Base-by-base conservation (phyloP, 53 echinoderm and acorn worm genomes). In the Patiria pectinifera region DNA sequence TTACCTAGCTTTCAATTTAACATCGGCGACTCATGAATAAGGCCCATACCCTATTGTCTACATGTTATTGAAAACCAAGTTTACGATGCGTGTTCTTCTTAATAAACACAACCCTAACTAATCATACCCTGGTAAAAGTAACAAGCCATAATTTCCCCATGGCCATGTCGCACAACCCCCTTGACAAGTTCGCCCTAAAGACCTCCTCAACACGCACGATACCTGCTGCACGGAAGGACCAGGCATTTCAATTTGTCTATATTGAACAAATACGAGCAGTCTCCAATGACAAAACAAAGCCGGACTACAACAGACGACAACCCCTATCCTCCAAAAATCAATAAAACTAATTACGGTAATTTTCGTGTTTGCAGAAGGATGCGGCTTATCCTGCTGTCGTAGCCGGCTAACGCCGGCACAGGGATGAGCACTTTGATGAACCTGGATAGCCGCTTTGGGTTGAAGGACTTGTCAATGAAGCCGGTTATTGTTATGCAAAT, bases 401-500 rank as follows among this genome's bases (percentile, higher is more conserved):
- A 45, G 21, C 81, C 21, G 23, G 58, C 21, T 43, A 80, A 82
- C 13, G 44, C 80, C 80, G 1, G 12, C 43, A 59, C 21, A 2
- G 46, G n/a, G 24, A 71, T 86, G 74, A 49, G 26, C 86, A 74
- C 71, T 74, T 21, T 5, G 48, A 23, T 25, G 53, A 86, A 49
- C 72, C 74, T 86, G 46, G 12, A 3, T 24, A n/a, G 19, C 74
- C 47, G 35, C 6, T 35, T 35, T 66, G 43, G 66, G 85, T 63
- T 69, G 85, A 85, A 69, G 85, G 69, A 66, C 85, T 69, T 9
- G 69, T 66, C 62, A 60, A 71, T 74, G 74, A 45, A 4, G 22
- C 6, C 5, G 77, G 72, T 86, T 59, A 87, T 87, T 87, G 87
- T 87, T 78, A 87, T 87, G 87, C 87, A 87, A 87, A 87, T 87